Percentiles rank a stretch among this genome's conserved stretches.
phyloP scores from a whole-genome alignment of 2,113 vertebrate genomes.

The Lipotes vexillifer region DNA sequence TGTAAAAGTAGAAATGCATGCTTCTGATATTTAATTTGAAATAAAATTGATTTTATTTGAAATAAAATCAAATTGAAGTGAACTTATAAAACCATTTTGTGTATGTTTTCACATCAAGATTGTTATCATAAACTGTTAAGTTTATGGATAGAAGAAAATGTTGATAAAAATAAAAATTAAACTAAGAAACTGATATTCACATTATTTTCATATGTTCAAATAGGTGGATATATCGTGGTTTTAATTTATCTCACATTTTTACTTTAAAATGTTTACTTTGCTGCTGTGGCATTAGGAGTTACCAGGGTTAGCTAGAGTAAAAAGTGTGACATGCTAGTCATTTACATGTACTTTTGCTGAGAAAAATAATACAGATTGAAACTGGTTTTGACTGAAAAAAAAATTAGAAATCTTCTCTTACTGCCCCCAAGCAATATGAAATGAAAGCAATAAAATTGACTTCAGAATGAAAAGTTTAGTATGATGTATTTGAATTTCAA shows the following conservation, averaged over 20 bases:
- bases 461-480: neutral
- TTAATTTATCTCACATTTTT: slow-evolving; percentile 5
- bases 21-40: slow-evolving; percentile 40
- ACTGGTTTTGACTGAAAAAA: neutral
- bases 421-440: neutral
- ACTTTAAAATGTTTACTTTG: slow-evolving; percentile 23
- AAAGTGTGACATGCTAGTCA: neutral
- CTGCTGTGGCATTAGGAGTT: neutral
- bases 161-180: neutral
- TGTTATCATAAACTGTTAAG: neutral
- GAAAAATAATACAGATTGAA: slow-evolving; percentile 15
- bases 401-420: slow-evolving; percentile 23
- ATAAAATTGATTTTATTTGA: slow-evolving; percentile 39
- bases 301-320: neutral
- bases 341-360: neutral
- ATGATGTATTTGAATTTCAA: slow-evolving; percentile 29
- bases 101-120: neutral
- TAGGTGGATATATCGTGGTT: neutral
- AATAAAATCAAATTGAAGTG: neutral
- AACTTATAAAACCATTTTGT: neutral
- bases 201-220: slow-evolving; percentile 24
- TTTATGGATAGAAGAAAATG: neutral
- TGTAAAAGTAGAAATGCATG: neutral
- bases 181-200: neutral
- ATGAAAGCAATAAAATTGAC: neutral